Evolutionary conservation across 2,888 invertebrate genomes (phyloP), one percentile per base, ranked within the genome.

Genomic region (Acrocera orbiculus): DNA sequence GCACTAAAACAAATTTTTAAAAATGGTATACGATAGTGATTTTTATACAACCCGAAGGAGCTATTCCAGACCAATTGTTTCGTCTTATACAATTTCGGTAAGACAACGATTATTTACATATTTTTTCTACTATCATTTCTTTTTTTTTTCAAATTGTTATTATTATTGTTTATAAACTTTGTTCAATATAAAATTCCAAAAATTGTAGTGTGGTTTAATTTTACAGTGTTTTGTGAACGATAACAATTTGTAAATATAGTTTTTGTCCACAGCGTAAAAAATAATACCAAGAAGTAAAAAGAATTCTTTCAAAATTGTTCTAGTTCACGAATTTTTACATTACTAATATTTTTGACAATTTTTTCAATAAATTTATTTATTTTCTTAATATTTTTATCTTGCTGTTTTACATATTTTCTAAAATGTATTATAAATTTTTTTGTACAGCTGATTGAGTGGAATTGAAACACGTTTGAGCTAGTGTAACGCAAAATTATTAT

Each of bases 11-110:
- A 44, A 45, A 41, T 44, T 40, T 46, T 43, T 44, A 43, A 72
- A 67, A 64, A 86, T 86, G 85, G 85, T 85, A 66, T 85, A 85
- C 77, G 82, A 83, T 69, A 79, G 80, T 70, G 85, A 85, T 67
- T 86, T 82, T 66, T 81, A 82, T 65, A 83, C 85, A 54, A 80
- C 79, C 63, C 77, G 85, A 65, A 76, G 85, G 65, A 78, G 81
- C 46, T 77, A 76, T 58, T 69, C 76, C 62, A 65, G 80, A 63
- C 76, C 75, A 40, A 65, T 67, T 44, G 59, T 68, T 43, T 69
- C 75, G 49, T 73, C 76, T 54, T 78, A 78, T 67, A 75, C 73
- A 59, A 70, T 77, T 61, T 79, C 83, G 77, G 80, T 83, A 67
- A 74, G 82, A 71, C 37, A 34, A 40, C 17, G 20, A 25, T 10